phyloP scores from a whole-genome alignment of 2,797 vertebrate genomes.

The Australoheros facetus region DNA sequence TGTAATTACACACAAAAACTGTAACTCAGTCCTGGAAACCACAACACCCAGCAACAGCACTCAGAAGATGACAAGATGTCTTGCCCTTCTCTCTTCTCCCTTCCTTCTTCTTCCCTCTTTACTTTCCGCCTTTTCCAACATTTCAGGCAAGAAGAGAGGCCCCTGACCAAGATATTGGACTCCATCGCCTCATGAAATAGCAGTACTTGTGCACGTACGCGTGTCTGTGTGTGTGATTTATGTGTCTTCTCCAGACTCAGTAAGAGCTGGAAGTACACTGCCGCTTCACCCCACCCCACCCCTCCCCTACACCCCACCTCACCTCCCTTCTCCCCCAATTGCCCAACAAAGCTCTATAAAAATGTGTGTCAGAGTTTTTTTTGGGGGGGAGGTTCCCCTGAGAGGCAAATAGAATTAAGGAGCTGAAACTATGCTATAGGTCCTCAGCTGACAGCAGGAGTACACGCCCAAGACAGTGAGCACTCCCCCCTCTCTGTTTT shows the following conservation, averaged over 20 bases:
- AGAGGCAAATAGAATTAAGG: constrained; percentile 71
- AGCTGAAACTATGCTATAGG: constrained; percentile 60
- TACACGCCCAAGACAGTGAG: constrained; percentile 34
- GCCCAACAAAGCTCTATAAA: constrained; percentile 66
- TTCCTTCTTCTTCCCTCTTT: constrained; percentile 23
- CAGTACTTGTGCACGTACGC: constrained; percentile 31
- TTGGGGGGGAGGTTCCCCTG: constrained; percentile 54
- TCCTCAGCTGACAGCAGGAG: constrained; percentile 52
- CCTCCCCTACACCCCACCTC: neutral
- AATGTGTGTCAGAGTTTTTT: constrained; percentile 68
- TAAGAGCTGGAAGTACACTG: constrained; percentile 52
- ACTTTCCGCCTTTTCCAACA: constrained; percentile 37
- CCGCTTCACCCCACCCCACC: neutral
- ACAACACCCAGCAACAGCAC: neutral
- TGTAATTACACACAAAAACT: constrained; percentile 2
- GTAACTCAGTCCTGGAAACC: neutral
- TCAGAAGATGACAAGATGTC: neutral
- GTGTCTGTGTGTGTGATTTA: constrained; percentile 68
- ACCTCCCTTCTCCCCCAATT: neutral
- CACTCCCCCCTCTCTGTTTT: constrained; percentile 10
- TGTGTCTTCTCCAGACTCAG: constrained; percentile 73
- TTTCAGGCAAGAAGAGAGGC: constrained; percentile 41
- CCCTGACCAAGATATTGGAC: constrained; percentile 60
- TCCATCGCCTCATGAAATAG: constrained; percentile 55
- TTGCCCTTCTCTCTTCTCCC: neutral